Percentiles rank a stretch among this genome's conserved stretches.
Evolutionary conservation across 2,888 invertebrate species (phyloP).

Genomic region (Pedicia rivosa): DNA sequence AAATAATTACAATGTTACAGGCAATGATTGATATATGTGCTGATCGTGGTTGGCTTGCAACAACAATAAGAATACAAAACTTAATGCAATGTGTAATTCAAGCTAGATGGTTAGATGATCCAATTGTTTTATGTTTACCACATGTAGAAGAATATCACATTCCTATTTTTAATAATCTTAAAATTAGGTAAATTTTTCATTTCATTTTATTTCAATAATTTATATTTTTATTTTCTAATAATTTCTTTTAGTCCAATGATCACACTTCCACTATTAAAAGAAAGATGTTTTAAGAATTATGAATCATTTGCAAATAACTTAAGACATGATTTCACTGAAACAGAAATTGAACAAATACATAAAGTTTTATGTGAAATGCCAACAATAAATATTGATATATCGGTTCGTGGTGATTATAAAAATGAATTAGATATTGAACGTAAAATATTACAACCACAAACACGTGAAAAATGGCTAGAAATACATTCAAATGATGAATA

Average conservation of each 20-base stretch:
- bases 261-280: slow-evolving; percentile 24
- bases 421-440: slow-evolving; percentile 18
- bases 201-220: slow-evolving; percentile 21
- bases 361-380: slow-evolving; percentile 45
- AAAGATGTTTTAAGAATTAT: slow-evolving; percentile 35
- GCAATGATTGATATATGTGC: slow-evolving; percentile 93
- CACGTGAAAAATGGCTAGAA: slow-evolving; percentile 36
- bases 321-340: slow-evolving; percentile 45
- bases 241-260: too few species aligned
- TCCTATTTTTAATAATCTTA: slow-evolving; percentile 38
- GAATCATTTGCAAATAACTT: slow-evolving; percentile 43
- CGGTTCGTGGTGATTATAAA: slow-evolving; percentile 38
- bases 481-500: slow-evolving; percentile 60
- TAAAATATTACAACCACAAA: slow-evolving; percentile 25
- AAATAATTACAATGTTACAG: slow-evolving; percentile 40
- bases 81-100: slow-evolving; percentile 84
- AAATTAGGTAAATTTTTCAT: slow-evolving; percentile 21
- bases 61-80: slow-evolving; percentile 58
- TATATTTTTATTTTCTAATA: slow-evolving; percentile 7
- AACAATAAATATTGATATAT: slow-evolving; percentile 39
- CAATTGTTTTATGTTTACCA: slow-evolving; percentile 61
- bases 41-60: slow-evolving; percentile 77
- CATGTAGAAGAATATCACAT: slow-evolving; percentile 50
- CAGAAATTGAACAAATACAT: slow-evolving; percentile 50
- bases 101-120: slow-evolving; percentile 70